Conservation (phyloP, 2,888 invertebrate genomes). For the Ferrisia virgata region DNA sequence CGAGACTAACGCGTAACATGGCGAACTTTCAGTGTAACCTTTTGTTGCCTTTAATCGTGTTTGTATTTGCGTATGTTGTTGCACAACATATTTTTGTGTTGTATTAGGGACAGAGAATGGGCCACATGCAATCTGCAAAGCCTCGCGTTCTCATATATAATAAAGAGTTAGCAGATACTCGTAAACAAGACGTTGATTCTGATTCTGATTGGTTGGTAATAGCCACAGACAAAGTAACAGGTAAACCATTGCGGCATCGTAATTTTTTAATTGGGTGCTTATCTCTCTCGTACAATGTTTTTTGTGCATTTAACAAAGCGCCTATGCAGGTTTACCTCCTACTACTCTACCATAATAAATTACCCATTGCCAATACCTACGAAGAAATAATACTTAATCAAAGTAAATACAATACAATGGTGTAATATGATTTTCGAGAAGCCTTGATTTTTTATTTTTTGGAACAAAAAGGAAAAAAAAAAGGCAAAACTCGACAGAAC, state of each 20-base stretch:
- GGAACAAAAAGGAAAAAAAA: too few relatives aligned
- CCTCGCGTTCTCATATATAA: conserved; percentile 63
- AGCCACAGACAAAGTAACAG: conserved; percentile 42
- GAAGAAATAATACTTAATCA: too few relatives aligned
- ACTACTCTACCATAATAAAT: background rate
- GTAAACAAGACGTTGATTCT: conserved; percentile 58
- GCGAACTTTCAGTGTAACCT: conserved; percentile 15
- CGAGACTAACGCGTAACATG: background rate
- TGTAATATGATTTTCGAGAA: background rate
- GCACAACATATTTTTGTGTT: conserved; percentile 21
- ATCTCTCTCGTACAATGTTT: conserved; percentile 7
- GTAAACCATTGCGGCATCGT: conserved; percentile 27
- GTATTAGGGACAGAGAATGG: conserved; percentile 48
- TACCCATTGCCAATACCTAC: too few relatives aligned
- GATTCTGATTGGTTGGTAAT: conserved; percentile 60
- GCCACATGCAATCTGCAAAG: conserved; percentile 60
- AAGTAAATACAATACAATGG: too few relatives aligned
- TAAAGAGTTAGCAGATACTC: conserved; percentile 59
- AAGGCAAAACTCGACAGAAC: background rate
- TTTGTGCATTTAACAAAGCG: conserved; percentile 28
- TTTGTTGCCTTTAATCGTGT: conserved; percentile 35
- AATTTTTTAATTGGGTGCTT: conserved; percentile 35
- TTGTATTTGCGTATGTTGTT: conserved; percentile 31
- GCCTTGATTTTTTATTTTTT: too few relatives aligned
- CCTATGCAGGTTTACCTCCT: conserved; percentile 12